Conservation (phyloP, 2,888 invertebrate genomes). For the Pseudolycoriella hygida region DNA sequence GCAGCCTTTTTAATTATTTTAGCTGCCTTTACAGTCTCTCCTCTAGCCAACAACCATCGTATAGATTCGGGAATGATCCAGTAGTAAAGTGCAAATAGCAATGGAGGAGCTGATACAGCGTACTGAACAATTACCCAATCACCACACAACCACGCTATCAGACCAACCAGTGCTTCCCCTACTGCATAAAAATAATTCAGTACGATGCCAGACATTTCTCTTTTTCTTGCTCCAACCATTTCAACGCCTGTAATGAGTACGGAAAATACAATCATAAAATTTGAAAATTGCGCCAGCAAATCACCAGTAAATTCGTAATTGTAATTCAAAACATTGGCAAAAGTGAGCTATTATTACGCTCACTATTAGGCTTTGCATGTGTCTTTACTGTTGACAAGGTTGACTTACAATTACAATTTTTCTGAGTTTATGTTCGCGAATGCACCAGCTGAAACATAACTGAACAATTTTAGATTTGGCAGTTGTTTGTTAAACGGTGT, state of each 20-base stretch:
- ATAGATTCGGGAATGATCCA: conserved; percentile 48
- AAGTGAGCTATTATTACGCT: no score
- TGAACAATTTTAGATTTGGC: no score
- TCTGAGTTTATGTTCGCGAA: no score
- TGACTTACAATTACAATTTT: no score
- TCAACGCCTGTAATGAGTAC: conserved; percentile 39
- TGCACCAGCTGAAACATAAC: no score
- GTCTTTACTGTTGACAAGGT: no score
- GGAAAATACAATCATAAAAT: no score
- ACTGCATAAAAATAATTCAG: conserved; percentile 45
- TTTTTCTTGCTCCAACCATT: conserved; percentile 41
- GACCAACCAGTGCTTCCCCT: conserved; percentile 42
- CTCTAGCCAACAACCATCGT: conserved; percentile 42
- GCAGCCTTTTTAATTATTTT: conserved; percentile 37
- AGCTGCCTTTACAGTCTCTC: conserved; percentile 34
- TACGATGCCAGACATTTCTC: conserved; percentile 42
- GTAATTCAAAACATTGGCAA: no score
- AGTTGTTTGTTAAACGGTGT: no score
- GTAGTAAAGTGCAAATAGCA: conserved; percentile 38
- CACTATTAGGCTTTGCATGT: no score
- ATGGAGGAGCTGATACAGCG: conserved; percentile 39
- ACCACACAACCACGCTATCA: conserved; percentile 37
- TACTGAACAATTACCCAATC: conserved; percentile 42
- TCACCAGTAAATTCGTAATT: no score
- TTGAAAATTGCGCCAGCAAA: not conserved